Evolutionary conservation across 2,113 vertebrate species (phyloP).

Genomic region (Sinocyclocheilus grahami): DNA sequence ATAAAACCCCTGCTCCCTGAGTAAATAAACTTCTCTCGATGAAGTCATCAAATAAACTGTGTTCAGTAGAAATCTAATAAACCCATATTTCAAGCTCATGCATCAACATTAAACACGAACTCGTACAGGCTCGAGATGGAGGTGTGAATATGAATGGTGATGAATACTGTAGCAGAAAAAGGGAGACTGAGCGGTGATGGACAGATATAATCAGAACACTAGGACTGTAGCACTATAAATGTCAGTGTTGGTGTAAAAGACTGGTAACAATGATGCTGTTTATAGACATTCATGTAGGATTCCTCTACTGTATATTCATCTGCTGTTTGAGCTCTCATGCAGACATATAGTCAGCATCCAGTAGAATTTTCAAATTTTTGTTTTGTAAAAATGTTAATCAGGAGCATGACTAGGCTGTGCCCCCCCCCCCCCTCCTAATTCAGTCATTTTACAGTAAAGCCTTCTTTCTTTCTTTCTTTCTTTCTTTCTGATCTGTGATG

Average conservation of each 20-base stretch:
- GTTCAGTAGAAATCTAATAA: conserved; percentile 42
- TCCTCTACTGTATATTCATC: background rate
- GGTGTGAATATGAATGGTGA: conserved; percentile 22
- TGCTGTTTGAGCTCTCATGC: no score
- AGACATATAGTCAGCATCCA: no score
- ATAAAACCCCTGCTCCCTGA: conserved; percentile 48
- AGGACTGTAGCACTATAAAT: background rate
- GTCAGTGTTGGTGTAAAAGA: background rate
- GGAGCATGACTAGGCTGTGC: background rate
- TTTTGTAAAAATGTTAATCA: no score
- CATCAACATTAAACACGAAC: conserved; percentile 4
- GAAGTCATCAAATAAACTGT: conserved; percentile 46
- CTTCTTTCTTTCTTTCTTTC: background rate
- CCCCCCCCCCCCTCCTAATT: no score
- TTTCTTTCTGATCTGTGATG: background rate
- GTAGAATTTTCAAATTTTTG: no score
- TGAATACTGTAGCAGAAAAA: background rate
- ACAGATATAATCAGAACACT: background rate
- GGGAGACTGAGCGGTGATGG: background rate
- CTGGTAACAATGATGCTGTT: background rate
- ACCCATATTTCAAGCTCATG: conserved; percentile 4
- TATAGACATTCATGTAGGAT: background rate
- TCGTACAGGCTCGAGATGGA: background rate
- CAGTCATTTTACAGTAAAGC: background rate
- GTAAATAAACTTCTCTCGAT: conserved; percentile 39